Evolutionary conservation across 1,140 invertebrate species (phyloP), one percentile per base, ranked within the genome.

Genomic region (Ephestia elutella): DNA sequence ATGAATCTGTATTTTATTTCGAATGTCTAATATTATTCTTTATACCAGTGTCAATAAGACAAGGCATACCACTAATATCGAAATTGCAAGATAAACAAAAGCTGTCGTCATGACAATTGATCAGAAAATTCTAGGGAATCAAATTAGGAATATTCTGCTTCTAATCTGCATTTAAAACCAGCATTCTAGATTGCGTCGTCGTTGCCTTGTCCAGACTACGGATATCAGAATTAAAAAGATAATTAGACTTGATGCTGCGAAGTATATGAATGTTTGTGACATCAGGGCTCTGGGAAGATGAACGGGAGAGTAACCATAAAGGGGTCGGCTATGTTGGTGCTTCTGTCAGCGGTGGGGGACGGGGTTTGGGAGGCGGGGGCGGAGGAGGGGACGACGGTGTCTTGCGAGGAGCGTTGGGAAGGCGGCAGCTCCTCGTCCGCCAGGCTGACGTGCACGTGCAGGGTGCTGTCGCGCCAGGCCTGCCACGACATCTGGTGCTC

Each of bases 401-500:
- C 59, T 19, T 63, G 61, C 0, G 78, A 68, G 13, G 60, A 54
- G n/a, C 35, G 65, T 54, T 60, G 66, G 7, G 65, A 53, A 59
- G 65, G 62, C 11, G 61, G 13, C 21, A 25, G 21, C 49, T 70
- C 58, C 35, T 73, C 72, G 19, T 68, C 81, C 10, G 63, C 74
- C 30, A 87, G 74, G 19, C 70, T 59, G 50, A 86, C 86, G 71
- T 69, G 82, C 64, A 88, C 81, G 70, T 80, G 78, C 55, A 85
- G 75, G 32, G 77, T 84, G 74, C 70, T 73, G 72, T 84, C 82
- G n/a, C 83, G 78, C 85, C 85, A 88, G 49, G 78, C 67, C 60
- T 73, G 82, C 85, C 85, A 88, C 60, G 83, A 81, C 59, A 73
- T 15, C 71, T 86, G 86, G 66, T 86, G 83, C 73, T 86, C 83